These are phyloP conservation scores for Gymnogyps californianus DNA, from an alignment of 2,113 vertebrate genomes.

Conservation along the genomic window DNA sequence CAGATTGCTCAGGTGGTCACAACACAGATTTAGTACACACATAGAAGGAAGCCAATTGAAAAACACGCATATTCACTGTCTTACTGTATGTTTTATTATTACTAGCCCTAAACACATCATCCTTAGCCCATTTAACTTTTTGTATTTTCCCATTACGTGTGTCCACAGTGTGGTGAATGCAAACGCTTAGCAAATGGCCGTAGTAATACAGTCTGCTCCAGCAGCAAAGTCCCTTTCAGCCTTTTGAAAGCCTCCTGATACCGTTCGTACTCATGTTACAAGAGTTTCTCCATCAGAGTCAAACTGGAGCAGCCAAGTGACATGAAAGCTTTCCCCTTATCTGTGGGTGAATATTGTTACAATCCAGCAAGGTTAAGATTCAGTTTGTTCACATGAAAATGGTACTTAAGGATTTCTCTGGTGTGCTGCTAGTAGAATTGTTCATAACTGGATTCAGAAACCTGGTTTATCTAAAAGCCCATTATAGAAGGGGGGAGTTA, in stretches of 20 bases:
- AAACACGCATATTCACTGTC: neutral
- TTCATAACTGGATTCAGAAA: neutral
- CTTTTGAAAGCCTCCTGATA: neutral
- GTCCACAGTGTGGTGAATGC: neutral
- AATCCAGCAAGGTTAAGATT: neutral
- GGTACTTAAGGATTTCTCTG: neutral
- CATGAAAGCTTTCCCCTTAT: neutral
- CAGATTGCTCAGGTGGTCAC: neutral
- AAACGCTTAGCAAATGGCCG: neutral
- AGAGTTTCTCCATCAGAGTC: neutral
- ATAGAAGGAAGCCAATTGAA: neutral
- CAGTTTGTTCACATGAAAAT: neutral
- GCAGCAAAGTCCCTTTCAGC: neutral
- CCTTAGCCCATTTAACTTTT: neutral
- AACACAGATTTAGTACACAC: neutral
- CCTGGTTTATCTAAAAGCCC: neutral
- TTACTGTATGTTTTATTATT: neutral
- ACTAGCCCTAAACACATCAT: neutral
- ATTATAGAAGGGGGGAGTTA: neutral
- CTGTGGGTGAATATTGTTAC: neutral
- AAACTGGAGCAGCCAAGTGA: neutral
- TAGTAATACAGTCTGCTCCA: neutral
- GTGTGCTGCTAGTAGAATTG: neutral
- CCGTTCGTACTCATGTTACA: accelerated
- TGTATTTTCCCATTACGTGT: accelerated